phyloP scores from a whole-genome alignment of 2,113 vertebrate genomes.

The Porphyrio hochstetteri region DNA sequence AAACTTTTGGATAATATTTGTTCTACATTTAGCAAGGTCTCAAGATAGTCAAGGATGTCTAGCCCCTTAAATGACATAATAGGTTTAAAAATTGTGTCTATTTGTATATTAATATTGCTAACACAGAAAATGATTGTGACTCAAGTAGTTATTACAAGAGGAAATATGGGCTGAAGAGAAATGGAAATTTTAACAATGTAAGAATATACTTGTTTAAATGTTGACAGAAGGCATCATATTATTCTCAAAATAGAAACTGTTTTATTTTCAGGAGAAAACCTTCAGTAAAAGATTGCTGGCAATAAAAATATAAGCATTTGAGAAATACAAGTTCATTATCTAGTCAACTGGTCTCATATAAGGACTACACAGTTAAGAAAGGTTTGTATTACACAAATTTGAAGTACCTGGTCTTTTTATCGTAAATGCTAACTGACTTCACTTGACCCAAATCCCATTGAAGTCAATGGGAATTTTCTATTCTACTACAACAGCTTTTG shows the following conservation, averaged over 20 bases:
- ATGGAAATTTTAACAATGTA: background rate
- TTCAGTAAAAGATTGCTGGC: background rate
- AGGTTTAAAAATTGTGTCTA: accelerated
- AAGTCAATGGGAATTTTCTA: background rate
- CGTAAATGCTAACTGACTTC: background rate
- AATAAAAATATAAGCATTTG: background rate
- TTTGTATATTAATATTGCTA: background rate
- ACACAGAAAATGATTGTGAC: background rate
- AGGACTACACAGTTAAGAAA: background rate
- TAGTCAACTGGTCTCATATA: background rate
- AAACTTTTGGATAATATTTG: background rate
- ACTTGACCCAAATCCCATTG: background rate
- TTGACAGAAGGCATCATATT: background rate
- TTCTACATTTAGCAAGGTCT: background rate
- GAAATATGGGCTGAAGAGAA: background rate
- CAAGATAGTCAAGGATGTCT: background rate
- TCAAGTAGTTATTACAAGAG: background rate
- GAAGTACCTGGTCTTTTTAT: background rate
- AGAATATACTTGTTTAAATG: background rate
- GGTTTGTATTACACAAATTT: background rate
- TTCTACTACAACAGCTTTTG: background rate
- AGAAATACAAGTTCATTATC: background rate
- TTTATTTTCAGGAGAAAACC: background rate
- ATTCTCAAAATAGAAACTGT: background rate
- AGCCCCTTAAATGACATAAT: background rate